Conservation (phyloP, 37 sponge, comb jelly and placozoan genomes). For the Oopsacas minuta region DNA sequence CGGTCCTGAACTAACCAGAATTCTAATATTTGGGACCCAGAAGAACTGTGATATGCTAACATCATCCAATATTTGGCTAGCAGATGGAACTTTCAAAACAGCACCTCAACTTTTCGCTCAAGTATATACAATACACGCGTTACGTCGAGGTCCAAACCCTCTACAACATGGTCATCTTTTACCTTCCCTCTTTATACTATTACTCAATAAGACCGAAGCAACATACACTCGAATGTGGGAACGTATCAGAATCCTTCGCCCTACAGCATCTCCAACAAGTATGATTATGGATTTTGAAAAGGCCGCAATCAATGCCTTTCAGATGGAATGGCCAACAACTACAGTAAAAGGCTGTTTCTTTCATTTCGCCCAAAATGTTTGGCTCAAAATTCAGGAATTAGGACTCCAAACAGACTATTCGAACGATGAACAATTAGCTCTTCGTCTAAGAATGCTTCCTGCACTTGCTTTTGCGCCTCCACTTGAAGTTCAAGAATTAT, state of each 20-base stretch:
- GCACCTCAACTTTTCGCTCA: not conserved
- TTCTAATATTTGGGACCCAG: conserved; percentile 8
- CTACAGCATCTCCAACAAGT: not conserved
- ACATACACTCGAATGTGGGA: conserved; percentile 9
- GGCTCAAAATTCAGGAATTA: not conserved
- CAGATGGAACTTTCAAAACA: conserved; percentile 2
- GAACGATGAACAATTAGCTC: not conserved
- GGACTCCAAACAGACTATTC: not conserved
- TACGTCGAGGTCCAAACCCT: conserved; percentile 18
- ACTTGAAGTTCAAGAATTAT: not conserved
- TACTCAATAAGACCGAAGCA: not conserved
- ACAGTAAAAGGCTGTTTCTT: conserved; percentile 19
- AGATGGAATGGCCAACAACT: conserved; percentile 17
- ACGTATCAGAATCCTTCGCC: not conserved
- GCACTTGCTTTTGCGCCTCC: not conserved
- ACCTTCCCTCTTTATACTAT: not conserved
- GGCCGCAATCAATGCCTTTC: conserved; percentile 10
- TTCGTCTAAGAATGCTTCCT: conserved; percentile 2
- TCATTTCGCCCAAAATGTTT: not conserved
- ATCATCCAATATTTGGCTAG: not conserved
- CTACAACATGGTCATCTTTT: conserved; percentile 9
- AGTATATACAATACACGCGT: not conserved
- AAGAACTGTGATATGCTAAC: not conserved
- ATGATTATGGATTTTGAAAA: conserved; percentile 14
- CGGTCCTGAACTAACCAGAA: not conserved